A percentile compares a stretch with the other conserved stretches of the same genome.
Conservation (phyloP, 2,113 vertebrate species). For the Anarhynchus alexandrinus region DNA sequence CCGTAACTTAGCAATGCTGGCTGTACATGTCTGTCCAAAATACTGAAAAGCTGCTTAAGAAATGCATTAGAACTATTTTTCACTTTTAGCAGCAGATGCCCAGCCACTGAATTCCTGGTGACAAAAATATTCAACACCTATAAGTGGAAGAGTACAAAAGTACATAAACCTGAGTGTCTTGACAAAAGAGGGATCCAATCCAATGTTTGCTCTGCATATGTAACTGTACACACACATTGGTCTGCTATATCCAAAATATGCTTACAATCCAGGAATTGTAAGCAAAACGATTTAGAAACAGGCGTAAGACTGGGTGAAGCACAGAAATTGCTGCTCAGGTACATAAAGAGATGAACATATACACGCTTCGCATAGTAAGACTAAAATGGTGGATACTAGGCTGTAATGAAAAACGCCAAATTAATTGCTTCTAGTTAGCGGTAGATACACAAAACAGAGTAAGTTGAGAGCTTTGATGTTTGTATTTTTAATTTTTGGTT, state of each 20-base stretch:
- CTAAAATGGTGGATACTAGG: not conserved
- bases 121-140: not conserved
- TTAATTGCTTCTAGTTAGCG: not conserved
- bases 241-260: not conserved
- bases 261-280: not conserved
- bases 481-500: not conserved
- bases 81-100: not conserved
- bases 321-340: not conserved
- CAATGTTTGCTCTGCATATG: not conserved
- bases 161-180: not conserved
- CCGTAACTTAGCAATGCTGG: not conserved
- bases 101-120: not conserved
- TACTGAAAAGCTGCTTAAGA: not conserved
- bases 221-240: not conserved
- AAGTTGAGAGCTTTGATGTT: not conserved
- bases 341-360: not conserved
- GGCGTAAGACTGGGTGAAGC: not conserved
- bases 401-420: not conserved
- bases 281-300: not conserved
- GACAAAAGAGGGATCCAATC: not conserved
- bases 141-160: not conserved
- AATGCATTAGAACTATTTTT: not conserved
- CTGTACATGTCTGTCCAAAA: not conserved
- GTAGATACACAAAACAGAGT: not conserved
- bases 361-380: not conserved